Base-by-base conservation (phyloP, 2,113 vertebrate species). In the Hyaena hyaena region DNA sequence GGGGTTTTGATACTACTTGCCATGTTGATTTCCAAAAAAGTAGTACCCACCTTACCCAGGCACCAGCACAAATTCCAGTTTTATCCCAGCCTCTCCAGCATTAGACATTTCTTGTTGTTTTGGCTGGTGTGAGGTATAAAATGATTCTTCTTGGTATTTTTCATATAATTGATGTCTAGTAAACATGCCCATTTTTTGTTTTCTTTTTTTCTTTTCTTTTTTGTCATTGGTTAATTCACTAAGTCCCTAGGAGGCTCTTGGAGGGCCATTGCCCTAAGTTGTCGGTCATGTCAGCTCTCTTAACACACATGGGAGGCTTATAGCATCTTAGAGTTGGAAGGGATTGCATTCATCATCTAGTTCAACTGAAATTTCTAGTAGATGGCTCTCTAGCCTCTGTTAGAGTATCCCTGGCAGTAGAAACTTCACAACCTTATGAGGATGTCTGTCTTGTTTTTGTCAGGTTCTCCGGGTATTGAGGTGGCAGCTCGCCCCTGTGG, bases 91-190 rank as follows among this genome's bases (percentile, higher is more conserved):
- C 69, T 73, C 31, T 63, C 69, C 9, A 55, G 10, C 80, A 63
- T 23, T 93, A 31, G 35, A 12, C 1, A 63, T 91, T 89, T 63
- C 85, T 80, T 73, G 65, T 28, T 90, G 19, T 86, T 96, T 82
- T 66, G 80, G 74, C 45, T 92, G 58, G 74, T 68, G 14, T 28
- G 73, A 66, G 48, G 21, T 77, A 71, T 84, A 79, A 95, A 90
- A 58, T 82, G 31, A 31, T 68, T 31, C 55, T 58, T 93, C 28
- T n/a, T 82, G 82, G 97, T 93, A 83, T 84, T 85, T 97, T 95
- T 96, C 17, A n/a, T 87, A 63, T 88, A 92, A 90, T 24, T 93
- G 35, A 50, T 55, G 35, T 76, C 82, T 68, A 43, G 28, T 77
- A 96, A 91, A 61, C 74, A 28, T 65, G 5, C 7, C 61, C 10